Conservation (phyloP, 2,888 invertebrate species). For the Chorisops tibialis region DNA sequence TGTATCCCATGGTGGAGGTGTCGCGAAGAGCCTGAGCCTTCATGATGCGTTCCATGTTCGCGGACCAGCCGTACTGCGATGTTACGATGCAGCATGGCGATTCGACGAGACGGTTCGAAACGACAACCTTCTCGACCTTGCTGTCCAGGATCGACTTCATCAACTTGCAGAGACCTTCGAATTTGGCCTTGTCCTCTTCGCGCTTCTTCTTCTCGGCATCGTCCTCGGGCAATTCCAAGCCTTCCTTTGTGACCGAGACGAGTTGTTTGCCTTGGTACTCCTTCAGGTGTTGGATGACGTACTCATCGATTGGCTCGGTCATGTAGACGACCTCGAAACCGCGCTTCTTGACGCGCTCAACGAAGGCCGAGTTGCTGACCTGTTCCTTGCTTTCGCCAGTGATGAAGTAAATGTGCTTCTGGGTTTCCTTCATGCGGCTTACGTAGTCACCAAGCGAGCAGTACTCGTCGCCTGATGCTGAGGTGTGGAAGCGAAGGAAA, state of each 20-base stretch:
- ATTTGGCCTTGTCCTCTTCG: too few species aligned
- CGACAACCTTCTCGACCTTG: too few species aligned
- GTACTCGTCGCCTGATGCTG: too few species aligned
- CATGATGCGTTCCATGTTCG: too few species aligned
- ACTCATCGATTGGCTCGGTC: too few species aligned
- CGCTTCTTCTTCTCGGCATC: too few species aligned
- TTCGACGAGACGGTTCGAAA: too few species aligned
- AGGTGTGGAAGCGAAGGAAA: slow-evolving; percentile 86
- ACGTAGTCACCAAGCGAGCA: slow-evolving; percentile 98
- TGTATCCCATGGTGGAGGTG: slow-evolving; percentile 99
- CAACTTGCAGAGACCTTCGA: too few species aligned
- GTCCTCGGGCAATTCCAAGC: slow-evolving; percentile 94
- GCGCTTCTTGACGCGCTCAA: slow-evolving; percentile 95
- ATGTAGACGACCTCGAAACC: slow-evolving; percentile 98
- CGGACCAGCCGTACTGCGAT: too few species aligned
- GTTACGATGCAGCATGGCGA: too few species aligned
- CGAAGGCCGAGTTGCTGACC: slow-evolving; percentile 96
- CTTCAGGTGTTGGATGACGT: slow-evolving; percentile 96
- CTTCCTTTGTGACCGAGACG: slow-evolving; percentile 97
- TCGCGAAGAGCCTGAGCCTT: slow-evolving; percentile 95
- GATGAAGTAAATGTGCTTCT: slow-evolving; percentile 97
- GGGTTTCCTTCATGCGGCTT: slow-evolving; percentile 96
- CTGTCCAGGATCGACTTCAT: too few species aligned
- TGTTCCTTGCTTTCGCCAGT: too few species aligned
- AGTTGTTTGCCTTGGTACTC: slow-evolving; percentile 96